Base-by-base conservation (phyloP, 2,888 invertebrate genomes). In the Atethmia centrago region DNA sequence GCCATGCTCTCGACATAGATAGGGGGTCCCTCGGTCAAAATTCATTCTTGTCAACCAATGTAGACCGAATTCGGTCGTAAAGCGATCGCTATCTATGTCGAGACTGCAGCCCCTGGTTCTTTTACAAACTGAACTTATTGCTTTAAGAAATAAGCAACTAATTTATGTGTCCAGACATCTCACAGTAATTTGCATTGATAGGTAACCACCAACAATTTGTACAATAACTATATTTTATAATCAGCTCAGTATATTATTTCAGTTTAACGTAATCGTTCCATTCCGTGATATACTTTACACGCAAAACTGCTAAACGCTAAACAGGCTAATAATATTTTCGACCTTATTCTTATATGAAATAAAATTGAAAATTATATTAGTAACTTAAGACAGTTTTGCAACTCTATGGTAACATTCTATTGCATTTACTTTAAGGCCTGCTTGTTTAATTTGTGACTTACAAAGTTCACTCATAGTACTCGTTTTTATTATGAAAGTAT, bases 321-420 rank as follows among this genome's bases (percentile, higher is more conserved):
- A 51, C 56, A 47, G 19, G 45, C 67, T 63, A 66, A 14, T 36
- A 67, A 25, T 66, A 86, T 84, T 84, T 82, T 76, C 80, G 75
- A 67, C 58, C 80, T 86, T 79, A 80, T 86, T 77, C 25, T 5
- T 31, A 45, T 16, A 8, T 1, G 0, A 73, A 76, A 82, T 86
- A 84, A 79, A 80, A 73, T 82, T 77, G 78, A 84, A 87, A 87
- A 86, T 86, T 9, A 53, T 45, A 51, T 53, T 25, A 49, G 72
- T 36, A 74, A 63, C 40, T 63, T 81, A 74, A 71, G 72, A 36
- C 76, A 84, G 78, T 79, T 86, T 80, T 67, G 83, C 67, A 79
- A 74, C 42, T 77, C 62, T 82, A 87, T 86, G 88, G 86, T 86
- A 86, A 86, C 86, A 76, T 80, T 77, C 74, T 86, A 87, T 84